phyloP scores from a whole-genome alignment of 2,888 invertebrate species.

The Nemapogon koenigi region DNA sequence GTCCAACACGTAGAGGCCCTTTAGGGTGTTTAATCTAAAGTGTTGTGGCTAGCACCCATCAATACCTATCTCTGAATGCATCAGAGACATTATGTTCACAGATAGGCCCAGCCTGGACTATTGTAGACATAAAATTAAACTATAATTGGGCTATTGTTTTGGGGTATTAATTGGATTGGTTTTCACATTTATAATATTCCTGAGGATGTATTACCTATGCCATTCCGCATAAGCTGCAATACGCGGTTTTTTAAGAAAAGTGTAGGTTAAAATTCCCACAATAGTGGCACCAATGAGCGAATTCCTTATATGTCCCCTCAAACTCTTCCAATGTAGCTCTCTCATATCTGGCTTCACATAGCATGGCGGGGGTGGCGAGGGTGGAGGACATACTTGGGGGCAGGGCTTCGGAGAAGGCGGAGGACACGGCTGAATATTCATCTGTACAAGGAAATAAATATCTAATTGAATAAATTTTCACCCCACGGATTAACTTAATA shows the following conservation, averaged over 20 bases:
- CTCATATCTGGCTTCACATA: constrained; percentile 69
- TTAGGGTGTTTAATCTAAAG: no score
- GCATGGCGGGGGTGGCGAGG: constrained; percentile 31
- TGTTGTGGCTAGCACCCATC: no score
- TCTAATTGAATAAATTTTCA: no score
- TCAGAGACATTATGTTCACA: no score
- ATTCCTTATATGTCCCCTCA: constrained; percentile 63
- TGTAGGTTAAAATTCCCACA: constrained; percentile 47
- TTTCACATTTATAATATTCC: constrained; percentile 8
- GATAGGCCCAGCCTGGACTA: no score
- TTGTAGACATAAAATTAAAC: no score
- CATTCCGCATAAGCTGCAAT: constrained; percentile 72
- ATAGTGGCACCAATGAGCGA: constrained; percentile 38
- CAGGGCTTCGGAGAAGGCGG: constrained; percentile 30
- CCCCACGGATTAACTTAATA: no score
- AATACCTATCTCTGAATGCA: no score
- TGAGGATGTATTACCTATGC: constrained; percentile 69
- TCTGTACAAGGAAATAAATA: neutral
- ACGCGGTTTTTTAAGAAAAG: constrained; percentile 55
- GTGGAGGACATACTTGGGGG: constrained; percentile 30
- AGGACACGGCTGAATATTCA: constrained; percentile 23
- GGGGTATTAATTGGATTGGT: no score
- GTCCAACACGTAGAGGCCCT: no score
- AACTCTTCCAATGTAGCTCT: constrained; percentile 69
- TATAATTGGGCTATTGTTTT: no score